Percentiles rank a stretch among this genome's conserved stretches.
phyloP scores from a whole-genome alignment of 2,888 invertebrate genomes.

The Lasioglossum vierecki region DNA sequence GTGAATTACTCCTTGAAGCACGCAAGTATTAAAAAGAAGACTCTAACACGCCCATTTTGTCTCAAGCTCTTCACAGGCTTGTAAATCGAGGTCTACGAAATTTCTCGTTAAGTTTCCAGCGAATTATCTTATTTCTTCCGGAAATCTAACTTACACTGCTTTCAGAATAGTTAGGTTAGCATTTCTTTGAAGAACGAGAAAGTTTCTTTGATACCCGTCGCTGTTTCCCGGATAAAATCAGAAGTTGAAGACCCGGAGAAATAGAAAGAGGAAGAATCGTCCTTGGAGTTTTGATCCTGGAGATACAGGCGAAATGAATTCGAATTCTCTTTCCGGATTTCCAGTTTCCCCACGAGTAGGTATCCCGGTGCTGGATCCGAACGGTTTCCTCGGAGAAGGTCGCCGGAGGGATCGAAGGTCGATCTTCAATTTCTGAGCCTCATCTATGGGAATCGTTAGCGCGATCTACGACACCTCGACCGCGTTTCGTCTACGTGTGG shows the following conservation, averaged over 20 bases:
- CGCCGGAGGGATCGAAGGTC: slow-evolving; percentile 5
- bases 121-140: neutral
- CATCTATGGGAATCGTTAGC: slow-evolving; percentile 39
- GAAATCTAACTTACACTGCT: neutral
- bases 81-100: neutral
- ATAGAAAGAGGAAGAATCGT: slow-evolving; percentile 6
- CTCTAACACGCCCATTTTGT: neutral
- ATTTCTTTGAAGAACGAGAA: neutral
- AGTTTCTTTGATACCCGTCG: neutral
- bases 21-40: neutral
- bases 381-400: neutral
- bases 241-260: slow-evolving; percentile 11
- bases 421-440: slow-evolving; percentile 33
- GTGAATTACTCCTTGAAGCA: neutral
- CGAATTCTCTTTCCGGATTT: slow-evolving; percentile 9
- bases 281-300: slow-evolving; percentile 6
- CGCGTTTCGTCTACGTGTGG: slow-evolving; percentile 54
- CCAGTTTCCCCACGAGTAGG: neutral
- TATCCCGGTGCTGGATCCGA: neutral
- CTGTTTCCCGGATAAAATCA: neutral
- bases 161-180: neutral
- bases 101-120: neutral
- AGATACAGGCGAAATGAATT: slow-evolving; percentile 34
- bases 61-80: fast-evolving
- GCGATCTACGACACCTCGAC: slow-evolving; percentile 44